Evolutionary conservation across 2,797 vertebrate species (phyloP).

Genomic region (Spondyliosoma cantharus): DNA sequence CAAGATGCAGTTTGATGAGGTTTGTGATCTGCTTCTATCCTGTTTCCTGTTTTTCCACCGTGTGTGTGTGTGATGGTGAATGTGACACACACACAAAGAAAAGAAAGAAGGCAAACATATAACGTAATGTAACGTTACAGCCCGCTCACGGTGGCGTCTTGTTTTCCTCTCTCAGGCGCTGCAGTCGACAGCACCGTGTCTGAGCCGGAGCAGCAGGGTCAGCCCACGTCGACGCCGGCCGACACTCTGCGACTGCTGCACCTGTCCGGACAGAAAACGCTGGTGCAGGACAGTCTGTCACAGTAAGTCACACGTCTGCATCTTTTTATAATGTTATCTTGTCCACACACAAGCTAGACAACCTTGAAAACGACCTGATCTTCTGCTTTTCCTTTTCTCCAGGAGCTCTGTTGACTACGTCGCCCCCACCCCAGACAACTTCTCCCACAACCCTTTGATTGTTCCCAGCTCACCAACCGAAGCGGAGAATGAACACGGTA

Average conservation of each 20-base stretch:
- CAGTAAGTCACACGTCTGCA: conserved; percentile 81
- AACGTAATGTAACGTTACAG: neutral
- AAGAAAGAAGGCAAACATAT: no score
- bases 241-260: conserved; percentile 89
- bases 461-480: conserved; percentile 93
- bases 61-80: no score
- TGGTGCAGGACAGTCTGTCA: conserved; percentile 87
- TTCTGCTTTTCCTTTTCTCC: neutral
- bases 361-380: neutral
- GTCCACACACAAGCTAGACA: fast-evolving
- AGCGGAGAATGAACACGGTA: conserved; percentile 72
- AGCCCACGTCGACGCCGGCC: conserved; percentile 85
- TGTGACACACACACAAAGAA: no score
- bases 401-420: conserved; percentile 89
- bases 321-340: neutral
- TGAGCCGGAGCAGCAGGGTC: conserved; percentile 73
- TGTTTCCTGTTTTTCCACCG: no score
- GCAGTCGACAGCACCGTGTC: conserved; percentile 85
- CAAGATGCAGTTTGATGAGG: no score
- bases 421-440: conserved; percentile 84
- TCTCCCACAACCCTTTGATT: conserved; percentile 85
- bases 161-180: conserved; percentile 63
- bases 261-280: conserved; percentile 89
- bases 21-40: no score
- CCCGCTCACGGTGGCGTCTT: neutral